Evolutionary conservation across 2,888 invertebrate genomes (phyloP).

Genomic region (Agriopis marginaria): DNA sequence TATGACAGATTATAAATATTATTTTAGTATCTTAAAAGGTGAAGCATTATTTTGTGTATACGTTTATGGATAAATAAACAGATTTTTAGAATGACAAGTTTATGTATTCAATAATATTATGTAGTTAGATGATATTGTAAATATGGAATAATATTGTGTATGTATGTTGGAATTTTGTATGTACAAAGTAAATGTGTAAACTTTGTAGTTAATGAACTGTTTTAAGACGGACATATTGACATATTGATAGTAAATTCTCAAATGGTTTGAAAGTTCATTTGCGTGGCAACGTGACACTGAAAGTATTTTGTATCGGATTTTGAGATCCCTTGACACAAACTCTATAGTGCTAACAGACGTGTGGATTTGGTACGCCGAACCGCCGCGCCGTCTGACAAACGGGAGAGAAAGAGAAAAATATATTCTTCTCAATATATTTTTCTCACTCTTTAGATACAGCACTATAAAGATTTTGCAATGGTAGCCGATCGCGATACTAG

Average conservation of each 20-base stretch:
- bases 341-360: too few relatives aligned
- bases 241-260: not conserved
- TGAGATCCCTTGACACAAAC: not conserved
- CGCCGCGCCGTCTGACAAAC: too few relatives aligned
- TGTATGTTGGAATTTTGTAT: constrained; percentile 35
- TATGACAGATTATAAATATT: constrained; percentile 15
- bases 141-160: constrained; percentile 21
- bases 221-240: constrained; percentile 6
- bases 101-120: constrained; percentile 19
- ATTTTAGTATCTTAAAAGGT: constrained; percentile 50
- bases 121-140: constrained; percentile 20
- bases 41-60: constrained; percentile 72
- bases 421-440: too few relatives aligned
- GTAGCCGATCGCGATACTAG: not conserved
- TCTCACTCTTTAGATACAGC: too few relatives aligned
- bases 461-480: not conserved
- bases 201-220: constrained; percentile 20
- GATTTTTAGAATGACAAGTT: constrained; percentile 29
- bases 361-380: too few relatives aligned
- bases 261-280: not conserved
- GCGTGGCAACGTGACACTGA: not conserved
- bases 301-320: not conserved
- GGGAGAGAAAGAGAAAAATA: too few relatives aligned
- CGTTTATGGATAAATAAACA: constrained; percentile 47
- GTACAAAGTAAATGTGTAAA: constrained; percentile 41